phyloP scores from a whole-genome alignment of 2,797 vertebrate genomes.

The Pseudocheirus occidentalis region DNA sequence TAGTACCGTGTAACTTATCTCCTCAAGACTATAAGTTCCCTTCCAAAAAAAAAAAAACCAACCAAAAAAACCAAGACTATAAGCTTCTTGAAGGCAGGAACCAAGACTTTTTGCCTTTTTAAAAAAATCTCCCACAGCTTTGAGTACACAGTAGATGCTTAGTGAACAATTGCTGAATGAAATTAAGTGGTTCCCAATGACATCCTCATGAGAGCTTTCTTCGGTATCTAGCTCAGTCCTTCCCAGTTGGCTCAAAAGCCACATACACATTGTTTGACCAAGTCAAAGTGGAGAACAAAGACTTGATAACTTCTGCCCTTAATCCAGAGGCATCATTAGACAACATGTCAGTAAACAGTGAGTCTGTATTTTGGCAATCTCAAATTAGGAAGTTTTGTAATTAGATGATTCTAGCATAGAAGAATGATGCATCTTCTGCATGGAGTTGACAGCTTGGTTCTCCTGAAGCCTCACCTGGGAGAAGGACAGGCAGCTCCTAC shows the following conservation, averaged over 20 bases:
- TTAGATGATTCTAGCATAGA: neutral
- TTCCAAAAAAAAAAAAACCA: no score
- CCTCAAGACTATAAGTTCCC: neutral
- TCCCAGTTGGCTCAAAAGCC: neutral
- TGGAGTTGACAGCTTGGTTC: neutral
- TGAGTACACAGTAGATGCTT: neutral
- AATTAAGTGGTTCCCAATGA: neutral
- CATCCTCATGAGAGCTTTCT: neutral
- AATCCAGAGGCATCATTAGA: neutral
- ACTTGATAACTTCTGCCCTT: neutral
- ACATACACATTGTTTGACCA: neutral
- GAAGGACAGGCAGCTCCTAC: neutral
- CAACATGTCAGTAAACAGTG: neutral
- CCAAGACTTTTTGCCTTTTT: neutral
- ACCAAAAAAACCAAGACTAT: neutral
- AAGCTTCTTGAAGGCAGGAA: neutral
- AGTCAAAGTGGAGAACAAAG: neutral
- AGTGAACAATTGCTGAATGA: neutral
- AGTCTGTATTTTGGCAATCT: neutral
- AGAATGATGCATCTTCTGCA: neutral
- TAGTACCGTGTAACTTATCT: neutral
- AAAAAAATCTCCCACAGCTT: neutral
- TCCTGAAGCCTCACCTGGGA: neutral
- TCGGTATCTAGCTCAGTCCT: accelerated
- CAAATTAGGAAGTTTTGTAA: neutral